Conservation (phyloP, 2,113 vertebrate genomes). For the Choloepus hoffmanni region DNA sequence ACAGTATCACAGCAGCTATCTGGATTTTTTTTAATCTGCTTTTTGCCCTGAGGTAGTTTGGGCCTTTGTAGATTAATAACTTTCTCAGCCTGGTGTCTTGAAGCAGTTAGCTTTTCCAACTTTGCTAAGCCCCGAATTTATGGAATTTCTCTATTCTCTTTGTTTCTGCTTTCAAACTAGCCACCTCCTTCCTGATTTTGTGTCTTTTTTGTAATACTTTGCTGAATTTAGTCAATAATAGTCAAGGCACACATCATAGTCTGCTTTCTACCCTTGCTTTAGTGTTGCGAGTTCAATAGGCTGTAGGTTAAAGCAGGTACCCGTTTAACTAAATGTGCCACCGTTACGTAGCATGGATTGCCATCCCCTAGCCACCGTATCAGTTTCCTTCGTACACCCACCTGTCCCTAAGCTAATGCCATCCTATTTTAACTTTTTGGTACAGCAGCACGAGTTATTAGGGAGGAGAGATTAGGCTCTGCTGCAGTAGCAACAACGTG, state of each 20-base stretch:
- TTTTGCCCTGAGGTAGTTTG: background rate
- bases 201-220: background rate
- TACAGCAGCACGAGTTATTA: background rate
- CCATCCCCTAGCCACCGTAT: too few relatives aligned
- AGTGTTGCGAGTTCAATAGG: rapidly evolving
- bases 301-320: rapidly evolving
- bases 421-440: background rate
- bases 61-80: background rate
- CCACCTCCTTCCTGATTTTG: background rate
- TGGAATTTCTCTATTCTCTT: background rate
- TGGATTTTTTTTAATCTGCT: background rate
- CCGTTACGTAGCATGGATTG: too few relatives aligned
- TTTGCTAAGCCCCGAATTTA: background rate
- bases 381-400: background rate
- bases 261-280: background rate
- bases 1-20: rapidly evolving
- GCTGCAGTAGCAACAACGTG: background rate
- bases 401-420: background rate
- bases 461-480: rapidly evolving
- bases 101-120: background rate
- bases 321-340: background rate
- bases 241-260: background rate
- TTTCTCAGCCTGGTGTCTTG: background rate
- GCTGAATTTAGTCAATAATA: background rate
- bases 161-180: background rate